Base-by-base conservation (phyloP, 1,140 invertebrate species). In the Bombus pascuorum region DNA sequence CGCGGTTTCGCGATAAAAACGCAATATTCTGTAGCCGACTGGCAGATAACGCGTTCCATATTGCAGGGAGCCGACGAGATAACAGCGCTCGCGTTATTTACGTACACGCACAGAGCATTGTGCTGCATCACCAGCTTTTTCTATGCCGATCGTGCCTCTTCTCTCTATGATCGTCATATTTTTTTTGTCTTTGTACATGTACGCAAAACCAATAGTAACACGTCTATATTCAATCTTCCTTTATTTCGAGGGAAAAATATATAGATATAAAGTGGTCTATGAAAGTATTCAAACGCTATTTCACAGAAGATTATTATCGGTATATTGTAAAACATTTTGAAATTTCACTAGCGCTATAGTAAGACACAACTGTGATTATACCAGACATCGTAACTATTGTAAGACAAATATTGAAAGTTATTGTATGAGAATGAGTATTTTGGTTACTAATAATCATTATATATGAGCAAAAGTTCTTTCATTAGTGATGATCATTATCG, bases 11-110 rank as follows among this genome's bases (percentile, higher is more conserved):
- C 76, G 88, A 89, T 89, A 89, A 89, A 89, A 89, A 84, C 81
- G 87, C 87, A 89, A 84, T 83, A 89, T 89, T 86, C 87, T 84
- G 88, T 77, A 86, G 77, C 77, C 78, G 87, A 86, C 76, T 86
- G 74, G 32, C 39, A 85, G 89, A 90, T 90, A 90, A 89, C 88
- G 88, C 78, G 89, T 82, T 72, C 89, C 88, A 90, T 82, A 90
- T 90, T 89, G 81, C 85, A 85, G 42, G 68, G 87, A 89, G 75
- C 79, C 75, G 83, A 59, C 70, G 84, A 83, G 89, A 90, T 90
- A 90, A 90, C 85, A 85, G 65, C 28, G 44, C 59, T 86, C 75
- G 72, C 44, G 62, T 89, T 90, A 89, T 90, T 89, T 89, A 85
- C 85, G 65, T 77, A 72, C 65, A 70, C 34, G 18, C 34, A 37